phyloP scores from a whole-genome alignment of 2,113 vertebrate genomes.

The Gallinago paraguaiae region DNA sequence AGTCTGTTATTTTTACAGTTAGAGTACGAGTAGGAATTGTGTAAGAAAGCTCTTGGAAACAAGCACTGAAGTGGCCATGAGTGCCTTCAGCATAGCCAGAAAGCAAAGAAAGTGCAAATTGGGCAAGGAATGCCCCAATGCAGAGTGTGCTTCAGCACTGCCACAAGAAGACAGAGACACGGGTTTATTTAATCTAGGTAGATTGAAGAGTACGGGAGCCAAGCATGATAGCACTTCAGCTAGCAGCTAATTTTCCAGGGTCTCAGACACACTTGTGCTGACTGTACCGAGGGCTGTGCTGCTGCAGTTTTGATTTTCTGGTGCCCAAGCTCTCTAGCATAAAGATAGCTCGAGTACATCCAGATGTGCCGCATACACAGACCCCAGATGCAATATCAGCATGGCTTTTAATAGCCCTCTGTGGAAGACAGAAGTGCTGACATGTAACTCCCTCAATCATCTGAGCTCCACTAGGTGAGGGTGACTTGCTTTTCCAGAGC shows the following conservation, averaged over 20 bases:
- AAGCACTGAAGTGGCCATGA: not conserved
- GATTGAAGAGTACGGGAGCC: not conserved
- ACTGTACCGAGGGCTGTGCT: not conserved
- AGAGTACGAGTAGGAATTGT: not conserved
- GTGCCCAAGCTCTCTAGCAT: not conserved
- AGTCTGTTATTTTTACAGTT: slow-evolving; percentile 48
- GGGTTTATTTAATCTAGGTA: not conserved
- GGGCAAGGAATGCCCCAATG: not conserved
- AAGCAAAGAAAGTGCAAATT: not conserved
- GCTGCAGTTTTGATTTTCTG: not conserved
- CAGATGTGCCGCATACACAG: not conserved
- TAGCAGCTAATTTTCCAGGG: not conserved
- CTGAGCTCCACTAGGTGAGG: not conserved
- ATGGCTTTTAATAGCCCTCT: slow-evolving; percentile 13
- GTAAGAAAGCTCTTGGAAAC: not conserved
- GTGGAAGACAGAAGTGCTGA: slow-evolving; percentile 30
- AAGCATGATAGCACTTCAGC: not conserved
- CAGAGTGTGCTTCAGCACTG: not conserved
- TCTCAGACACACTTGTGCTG: not conserved
- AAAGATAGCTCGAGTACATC: slow-evolving; percentile 31
- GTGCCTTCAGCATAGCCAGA: not conserved
- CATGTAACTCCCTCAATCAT: not conserved
- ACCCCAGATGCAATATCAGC: slow-evolving; percentile 19
- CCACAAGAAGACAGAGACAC: not conserved
- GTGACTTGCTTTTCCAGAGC: not conserved